Base-by-base conservation (phyloP, 2,888 invertebrate species). In the Brachyopa scutellaris region DNA sequence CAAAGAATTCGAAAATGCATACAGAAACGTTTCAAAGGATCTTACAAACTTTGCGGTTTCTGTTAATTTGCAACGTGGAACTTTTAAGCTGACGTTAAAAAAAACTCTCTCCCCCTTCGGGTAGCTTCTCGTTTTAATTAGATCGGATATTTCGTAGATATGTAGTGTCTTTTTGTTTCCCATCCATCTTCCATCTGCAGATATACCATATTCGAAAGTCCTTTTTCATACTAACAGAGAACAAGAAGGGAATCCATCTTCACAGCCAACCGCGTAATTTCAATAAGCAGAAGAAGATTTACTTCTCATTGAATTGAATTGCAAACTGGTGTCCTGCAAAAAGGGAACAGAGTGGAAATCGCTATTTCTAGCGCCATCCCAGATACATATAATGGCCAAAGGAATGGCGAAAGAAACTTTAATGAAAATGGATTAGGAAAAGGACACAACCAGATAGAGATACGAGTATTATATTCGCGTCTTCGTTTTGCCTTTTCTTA, bases 221-320 rank as follows among this genome's bases (percentile, higher is more conserved):
- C 26, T 26, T 51, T 51, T 9, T 51, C 29, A 2, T 8, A 9
- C 11, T 15, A n/a, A 29, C 15, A 42, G n/a, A n/a, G n/a, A n/a
- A n/a, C n/a, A n/a, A n/a, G n/a, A n/a, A n/a, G n/a, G n/a, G n/a
- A n/a, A n/a, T n/a, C n/a, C n/a, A n/a, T n/a, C n/a, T n/a, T n/a
- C n/a, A n/a, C n/a, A n/a, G n/a, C n/a, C n/a, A n/a, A n/a, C n/a
- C n/a, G n/a, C n/a, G n/a, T n/a, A n/a, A n/a, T n/a, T n/a, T n/a
- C n/a, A n/a, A n/a, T n/a, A n/a, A n/a, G n/a, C n/a, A n/a, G n/a
- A n/a, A 31, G 36, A 26, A 64, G 33, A 73, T 55, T 55, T 62
- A 62, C 62, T 73, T 62, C 45, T 13, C n/a, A n/a, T 23, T 47
- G 55, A 64, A 73, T 64, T 64, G 49, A 72, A 72, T 73, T 62